These are phyloP conservation scores for Syngnathus typhle DNA, from an alignment of 2,113 vertebrate genomes.

Conservation along the genomic window DNA sequence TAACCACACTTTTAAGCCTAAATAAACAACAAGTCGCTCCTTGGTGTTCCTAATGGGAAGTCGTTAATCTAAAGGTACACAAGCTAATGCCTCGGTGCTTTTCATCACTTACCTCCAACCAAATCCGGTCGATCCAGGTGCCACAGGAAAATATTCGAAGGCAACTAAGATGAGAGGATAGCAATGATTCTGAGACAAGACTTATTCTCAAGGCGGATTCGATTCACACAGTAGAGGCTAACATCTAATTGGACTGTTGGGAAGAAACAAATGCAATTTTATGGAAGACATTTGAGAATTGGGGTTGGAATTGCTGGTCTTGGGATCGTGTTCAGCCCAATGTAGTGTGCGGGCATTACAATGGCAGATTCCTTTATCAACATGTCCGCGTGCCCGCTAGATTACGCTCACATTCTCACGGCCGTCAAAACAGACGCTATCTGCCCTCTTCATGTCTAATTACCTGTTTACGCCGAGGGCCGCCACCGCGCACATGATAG, in stretches of 20 bases:
- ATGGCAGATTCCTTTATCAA: conserved; percentile 54
- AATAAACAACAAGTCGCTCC: neutral
- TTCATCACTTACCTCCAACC: conserved; percentile 28
- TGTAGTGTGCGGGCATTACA: conserved; percentile 57
- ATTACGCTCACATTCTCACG: conserved; percentile 58
- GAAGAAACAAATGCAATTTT: neutral
- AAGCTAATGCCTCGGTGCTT: conserved; percentile 11
- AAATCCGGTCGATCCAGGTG: conserved; percentile 54
- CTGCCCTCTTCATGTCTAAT: conserved; percentile 65
- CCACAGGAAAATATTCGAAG: conserved; percentile 21
- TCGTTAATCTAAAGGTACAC: conserved; percentile 1
- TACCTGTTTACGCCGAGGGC: conserved; percentile 62
- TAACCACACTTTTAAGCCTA: neutral
- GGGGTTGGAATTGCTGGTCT: neutral
- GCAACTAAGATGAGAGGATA: conserved; percentile 22
- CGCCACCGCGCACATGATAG: neutral
- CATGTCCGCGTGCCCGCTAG: conserved; percentile 34
- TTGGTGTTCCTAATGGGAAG: neutral
- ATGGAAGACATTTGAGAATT: neutral
- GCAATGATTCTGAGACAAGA: neutral
- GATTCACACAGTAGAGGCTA: no score
- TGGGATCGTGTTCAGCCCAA: conserved; percentile 44
- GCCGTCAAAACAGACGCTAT: conserved; percentile 73
- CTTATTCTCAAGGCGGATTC: no score
- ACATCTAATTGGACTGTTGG: no score